Evolutionary conservation across 2,113 vertebrate species (phyloP), one percentile per base, ranked within the genome.

Genomic region (Oxyruncus cristatus): DNA sequence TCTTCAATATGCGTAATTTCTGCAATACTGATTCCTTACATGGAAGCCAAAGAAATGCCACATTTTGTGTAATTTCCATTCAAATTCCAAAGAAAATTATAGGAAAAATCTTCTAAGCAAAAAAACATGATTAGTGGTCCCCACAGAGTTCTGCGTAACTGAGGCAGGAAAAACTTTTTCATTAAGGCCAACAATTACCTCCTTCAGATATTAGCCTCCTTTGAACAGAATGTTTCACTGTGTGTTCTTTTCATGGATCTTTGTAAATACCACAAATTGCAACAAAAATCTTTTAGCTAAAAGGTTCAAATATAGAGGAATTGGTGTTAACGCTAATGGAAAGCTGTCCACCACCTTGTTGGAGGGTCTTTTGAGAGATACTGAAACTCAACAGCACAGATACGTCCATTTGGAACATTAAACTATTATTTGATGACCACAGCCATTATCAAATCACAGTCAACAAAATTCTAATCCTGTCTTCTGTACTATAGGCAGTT

Each of bases 21-120:
- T 82, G 30, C 56, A 82, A 68, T 17, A 55, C 5, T 0, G 2
- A 56, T 50, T 71, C 11, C 27, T 81, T 24, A 77, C 0, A 0
- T 30, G 39, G 19, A 78, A 82, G 42, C 10, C 16, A 85, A 74
- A 67, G 4, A 95, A 63, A 59, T 28, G 5, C 11, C 5, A 11
- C 26, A 21, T 35, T 85, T 82, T 63, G 68, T 8, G 13, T 6
- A 56, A 68, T 22, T 93, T 55, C 19, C 19, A 61, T n/a, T 85
- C 24, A 79, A 73, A 47, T 8, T 8, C 30, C 20, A 22, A 86
- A 91, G 19, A 88, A 91, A 80, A 70, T 20, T 1, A 37, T 4
- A 47, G 13, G 23, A 78, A 37, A 37, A 5, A 12, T 47, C 78
- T 58, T 49, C 2, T 33, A 73, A 56, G 35, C 23, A 72, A 76